phyloP scores from a whole-genome alignment of 2,797 vertebrate genomes.

The Coreius guichenoti region DNA sequence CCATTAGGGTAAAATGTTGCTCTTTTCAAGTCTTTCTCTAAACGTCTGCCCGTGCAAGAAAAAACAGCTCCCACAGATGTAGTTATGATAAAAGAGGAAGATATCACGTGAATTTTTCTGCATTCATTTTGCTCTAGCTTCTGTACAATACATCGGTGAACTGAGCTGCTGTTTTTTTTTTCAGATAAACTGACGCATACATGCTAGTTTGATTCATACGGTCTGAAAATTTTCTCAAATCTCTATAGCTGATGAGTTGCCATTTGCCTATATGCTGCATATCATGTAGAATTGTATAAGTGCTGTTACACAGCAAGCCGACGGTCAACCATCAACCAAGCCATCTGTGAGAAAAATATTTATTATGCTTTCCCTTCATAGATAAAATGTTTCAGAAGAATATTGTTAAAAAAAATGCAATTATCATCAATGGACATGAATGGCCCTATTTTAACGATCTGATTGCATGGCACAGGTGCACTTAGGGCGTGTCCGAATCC shows the following conservation, averaged over 20 bases:
- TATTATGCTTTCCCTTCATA: too few relatives aligned
- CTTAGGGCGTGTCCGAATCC: too few relatives aligned
- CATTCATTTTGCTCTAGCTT: slow-evolving; percentile 4
- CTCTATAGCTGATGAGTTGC: neutral
- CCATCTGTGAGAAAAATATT: too few relatives aligned
- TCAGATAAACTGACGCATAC: neutral
- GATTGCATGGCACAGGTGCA: too few relatives aligned
- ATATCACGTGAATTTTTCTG: slow-evolving; percentile 1
- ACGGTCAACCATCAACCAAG: too few relatives aligned
- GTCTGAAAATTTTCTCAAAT: neutral
- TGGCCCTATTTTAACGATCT: too few relatives aligned
- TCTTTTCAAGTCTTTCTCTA: slow-evolving; percentile 28
- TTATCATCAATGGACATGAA: too few relatives aligned
- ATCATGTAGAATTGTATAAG: neutral
- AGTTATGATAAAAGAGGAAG: slow-evolving; percentile 24
- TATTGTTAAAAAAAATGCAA: too few relatives aligned
- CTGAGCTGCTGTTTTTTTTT: slow-evolving; percentile 4
- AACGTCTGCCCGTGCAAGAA: neutral
- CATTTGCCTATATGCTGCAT: neutral
- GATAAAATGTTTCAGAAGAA: too few relatives aligned
- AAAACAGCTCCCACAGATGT: slow-evolving; percentile 21
- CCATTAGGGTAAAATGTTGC: slow-evolving; percentile 17
- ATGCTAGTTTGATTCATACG: neutral
- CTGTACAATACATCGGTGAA: neutral
- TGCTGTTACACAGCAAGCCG: neutral